Conservation (phyloP, 1,140 invertebrate genomes). For the Lycorma delicatula region DNA sequence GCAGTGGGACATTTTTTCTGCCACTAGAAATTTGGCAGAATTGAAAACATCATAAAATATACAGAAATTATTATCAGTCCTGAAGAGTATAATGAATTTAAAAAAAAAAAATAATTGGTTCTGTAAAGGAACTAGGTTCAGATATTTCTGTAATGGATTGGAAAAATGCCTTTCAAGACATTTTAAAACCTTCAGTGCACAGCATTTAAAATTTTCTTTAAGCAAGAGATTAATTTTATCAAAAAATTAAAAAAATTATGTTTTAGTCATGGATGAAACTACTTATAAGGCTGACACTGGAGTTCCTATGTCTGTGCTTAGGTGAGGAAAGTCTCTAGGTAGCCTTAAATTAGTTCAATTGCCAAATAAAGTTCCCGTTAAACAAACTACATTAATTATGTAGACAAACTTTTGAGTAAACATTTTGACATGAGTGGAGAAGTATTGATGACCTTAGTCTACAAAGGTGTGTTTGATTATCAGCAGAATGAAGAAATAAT, state of each 20-base stretch:
- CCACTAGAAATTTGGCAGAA: slow-evolving; percentile 31
- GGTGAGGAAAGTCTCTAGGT: too few relatives aligned
- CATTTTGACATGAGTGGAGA: too few relatives aligned
- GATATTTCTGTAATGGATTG: slow-evolving; percentile 4
- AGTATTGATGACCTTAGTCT: too few relatives aligned
- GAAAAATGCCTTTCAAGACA: slow-evolving; percentile 4
- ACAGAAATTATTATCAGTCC: slow-evolving; percentile 23
- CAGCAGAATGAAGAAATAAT: too few relatives aligned
- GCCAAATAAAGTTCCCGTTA: too few relatives aligned
- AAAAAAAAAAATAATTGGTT: slow-evolving; percentile 16
- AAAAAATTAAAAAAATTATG: neutral
- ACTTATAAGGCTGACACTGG: neutral
- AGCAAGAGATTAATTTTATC: slow-evolving; percentile 18
- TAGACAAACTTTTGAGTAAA: too few relatives aligned
- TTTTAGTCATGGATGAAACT: neutral
- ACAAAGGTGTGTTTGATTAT: too few relatives aligned
- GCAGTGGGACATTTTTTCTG: slow-evolving; percentile 29
- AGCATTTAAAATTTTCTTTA: slow-evolving; percentile 21
- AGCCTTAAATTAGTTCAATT: too few relatives aligned
- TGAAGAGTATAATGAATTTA: slow-evolving; percentile 16
- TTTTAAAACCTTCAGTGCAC: slow-evolving; percentile 7
- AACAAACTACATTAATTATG: too few relatives aligned
- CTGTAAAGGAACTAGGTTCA: slow-evolving; percentile 9
- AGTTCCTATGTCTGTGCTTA: neutral
- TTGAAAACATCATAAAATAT: slow-evolving; percentile 28